Percentiles rank a stretch among this genome's conserved stretches.
Evolutionary conservation across 2,113 vertebrate genomes (phyloP).

Genomic region (Spea bombifrons): DNA sequence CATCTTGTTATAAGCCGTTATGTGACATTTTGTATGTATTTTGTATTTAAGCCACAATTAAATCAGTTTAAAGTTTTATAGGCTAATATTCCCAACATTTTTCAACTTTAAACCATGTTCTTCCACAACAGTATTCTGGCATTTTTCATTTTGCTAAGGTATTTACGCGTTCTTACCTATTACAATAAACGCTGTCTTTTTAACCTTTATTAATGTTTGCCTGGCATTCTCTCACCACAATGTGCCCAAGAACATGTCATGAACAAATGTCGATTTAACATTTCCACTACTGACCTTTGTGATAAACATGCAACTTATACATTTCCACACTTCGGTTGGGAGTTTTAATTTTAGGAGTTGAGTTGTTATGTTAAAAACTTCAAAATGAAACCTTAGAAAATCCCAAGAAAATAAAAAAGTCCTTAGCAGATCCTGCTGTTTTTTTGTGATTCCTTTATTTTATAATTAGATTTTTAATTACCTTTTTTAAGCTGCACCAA

Average conservation of each 20-base stretch:
- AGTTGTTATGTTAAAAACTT: constrained; percentile 21
- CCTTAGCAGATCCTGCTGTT: not conserved
- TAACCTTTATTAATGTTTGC: constrained; percentile 64
- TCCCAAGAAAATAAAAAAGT: not conserved
- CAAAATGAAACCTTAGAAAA: constrained; percentile 2
- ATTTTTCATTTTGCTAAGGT: not conserved
- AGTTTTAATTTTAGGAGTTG: not conserved
- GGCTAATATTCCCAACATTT: not conserved
- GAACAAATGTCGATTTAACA: constrained; percentile 57
- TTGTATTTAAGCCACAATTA: no score
- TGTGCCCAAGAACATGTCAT: constrained; percentile 48
- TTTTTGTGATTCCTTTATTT: not conserved
- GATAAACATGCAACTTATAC: constrained; percentile 49
- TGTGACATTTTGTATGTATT: no score
- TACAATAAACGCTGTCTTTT: constrained; percentile 59
- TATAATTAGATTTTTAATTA: not conserved
- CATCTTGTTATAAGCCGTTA: no score
- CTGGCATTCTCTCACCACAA: constrained; percentile 63
- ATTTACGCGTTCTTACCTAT: constrained; percentile 49
- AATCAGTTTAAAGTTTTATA: no score
- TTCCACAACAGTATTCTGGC: not conserved
- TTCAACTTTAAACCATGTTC: not conserved
- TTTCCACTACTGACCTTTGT: constrained; percentile 52
- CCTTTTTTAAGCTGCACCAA: not conserved
- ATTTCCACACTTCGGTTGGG: constrained; percentile 11